Evolutionary conservation across 2,113 vertebrate species (phyloP), one percentile per base, ranked within the genome.

Genomic region (Promerops cafer): DNA sequence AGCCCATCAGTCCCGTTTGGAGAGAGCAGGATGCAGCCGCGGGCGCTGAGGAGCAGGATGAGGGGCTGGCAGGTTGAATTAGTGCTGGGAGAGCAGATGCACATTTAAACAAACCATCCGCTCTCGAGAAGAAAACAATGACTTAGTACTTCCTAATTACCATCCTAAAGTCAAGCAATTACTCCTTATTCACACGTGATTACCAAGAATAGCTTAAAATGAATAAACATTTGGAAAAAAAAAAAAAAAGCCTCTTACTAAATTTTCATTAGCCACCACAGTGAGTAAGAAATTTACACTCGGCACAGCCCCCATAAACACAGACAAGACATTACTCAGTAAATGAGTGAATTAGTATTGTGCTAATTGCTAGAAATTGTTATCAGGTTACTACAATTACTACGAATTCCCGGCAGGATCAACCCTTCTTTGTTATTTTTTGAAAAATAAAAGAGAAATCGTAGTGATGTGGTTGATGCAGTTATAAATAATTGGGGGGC

Each of bases 261-360:
- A 96, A 97, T 98, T 97, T 97, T 96, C 97, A 97, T 98, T 97
- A 96, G 90, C 93, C 96, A 97, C 93, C 90, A 93, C 88, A 96
- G 95, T 95, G 93, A 98, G 91, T 88, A 95, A 96, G 97, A 96
- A 94, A 97, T 97, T 97, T 97, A 95, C 93, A 95, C 97, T 75
- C 96, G 60, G 87, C 94, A 44, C 93, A 96, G 91, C 91, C 96
- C 91, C 96, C 85, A 86, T 97, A 97, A 98, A 98, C 97, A 98
- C 97, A 97, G 94, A 85, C 95, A 94, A 97, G 97, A 91, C 88
- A 79, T 96, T 97, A 91, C 90, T 95, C 85, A 77, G 93, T 91
- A 97, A 98, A 98, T 97, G 96, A 98, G 95, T 97, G 97, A 97
- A 98, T 98, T 97, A 97, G 94, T 94, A 96, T 87, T 97, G 93